These are phyloP conservation scores for Bradypodion ventrale DNA, from an alignment of 2,797 vertebrate species.

Conservation along the genomic window DNA sequence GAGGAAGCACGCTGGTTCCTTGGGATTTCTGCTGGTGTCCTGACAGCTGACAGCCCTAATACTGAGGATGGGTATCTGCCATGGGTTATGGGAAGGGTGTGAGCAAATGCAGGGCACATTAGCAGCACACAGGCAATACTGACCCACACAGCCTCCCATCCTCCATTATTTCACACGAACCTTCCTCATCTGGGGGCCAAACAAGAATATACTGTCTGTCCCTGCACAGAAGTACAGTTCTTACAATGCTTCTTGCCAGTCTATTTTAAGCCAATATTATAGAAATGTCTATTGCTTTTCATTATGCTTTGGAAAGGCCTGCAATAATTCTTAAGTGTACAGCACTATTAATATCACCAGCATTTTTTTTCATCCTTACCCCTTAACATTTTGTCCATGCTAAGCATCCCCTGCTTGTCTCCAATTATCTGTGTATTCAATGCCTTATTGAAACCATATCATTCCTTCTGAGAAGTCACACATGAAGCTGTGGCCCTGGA, in stretches of 20 bases:
- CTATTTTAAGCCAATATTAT: background rate
- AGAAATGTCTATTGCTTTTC: background rate
- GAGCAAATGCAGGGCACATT: background rate
- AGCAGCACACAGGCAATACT: background rate
- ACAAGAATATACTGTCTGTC: background rate
- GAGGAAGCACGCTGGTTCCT: too few species aligned
- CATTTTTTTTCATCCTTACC: background rate
- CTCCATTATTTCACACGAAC: background rate
- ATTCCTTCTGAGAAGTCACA: background rate
- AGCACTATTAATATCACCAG: background rate
- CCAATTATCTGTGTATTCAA: background rate
- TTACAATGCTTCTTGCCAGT: too few species aligned
- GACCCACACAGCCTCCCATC: background rate
- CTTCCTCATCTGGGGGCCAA: background rate
- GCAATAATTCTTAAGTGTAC: background rate
- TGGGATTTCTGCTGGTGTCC: too few species aligned
- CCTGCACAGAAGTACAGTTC: background rate
- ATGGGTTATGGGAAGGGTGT: background rate
- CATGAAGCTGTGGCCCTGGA: constrained; percentile 23
- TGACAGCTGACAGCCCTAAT: too few species aligned
- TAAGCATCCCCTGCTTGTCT: background rate
- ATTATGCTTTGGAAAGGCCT: background rate
- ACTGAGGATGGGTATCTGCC: background rate
- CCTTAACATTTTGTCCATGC: background rate
- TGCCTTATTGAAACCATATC: constrained; percentile 16